A percentile compares a stretch with the other conserved stretches of the same genome.
Conservation (phyloP, 2,888 invertebrate genomes). For the Tachystola acroxantha region DNA sequence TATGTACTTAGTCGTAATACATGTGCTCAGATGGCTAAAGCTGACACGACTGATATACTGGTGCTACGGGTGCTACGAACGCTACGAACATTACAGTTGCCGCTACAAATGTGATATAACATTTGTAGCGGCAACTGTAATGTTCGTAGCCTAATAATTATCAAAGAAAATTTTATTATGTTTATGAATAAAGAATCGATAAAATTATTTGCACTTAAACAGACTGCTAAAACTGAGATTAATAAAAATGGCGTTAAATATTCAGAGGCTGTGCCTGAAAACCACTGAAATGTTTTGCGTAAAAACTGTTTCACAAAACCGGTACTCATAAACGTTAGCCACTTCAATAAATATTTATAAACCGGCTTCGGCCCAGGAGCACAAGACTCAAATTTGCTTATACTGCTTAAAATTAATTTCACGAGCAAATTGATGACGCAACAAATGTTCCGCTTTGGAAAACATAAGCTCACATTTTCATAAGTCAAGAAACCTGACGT, state of each 20-base stretch:
- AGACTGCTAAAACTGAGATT: not conserved
- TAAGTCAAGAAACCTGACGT: constrained; percentile 10
- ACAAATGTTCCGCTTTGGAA: constrained; percentile 13
- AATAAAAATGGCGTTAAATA: not conserved
- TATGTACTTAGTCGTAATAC: no score
- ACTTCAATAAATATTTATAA: not conserved
- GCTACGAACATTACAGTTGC: no score
- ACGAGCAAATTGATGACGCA: constrained; percentile 12
- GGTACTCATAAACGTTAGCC: not conserved
- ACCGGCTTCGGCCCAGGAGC: not conserved
- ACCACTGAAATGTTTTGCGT: not conserved
- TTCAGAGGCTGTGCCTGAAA: not conserved
- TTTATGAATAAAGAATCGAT: no score
- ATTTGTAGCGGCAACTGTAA: no score
- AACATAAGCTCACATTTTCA: constrained; percentile 15
- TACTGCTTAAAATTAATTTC: constrained; percentile 3
- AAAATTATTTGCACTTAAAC: no score
- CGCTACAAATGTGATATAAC: no score
- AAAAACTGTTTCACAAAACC: not conserved
- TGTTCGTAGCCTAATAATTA: no score
- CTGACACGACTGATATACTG: no score
- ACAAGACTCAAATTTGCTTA: constrained; percentile 3
- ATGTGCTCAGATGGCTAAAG: no score
- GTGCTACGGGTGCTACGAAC: no score
- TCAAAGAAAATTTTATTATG: no score